Evolutionary conservation across 2,113 vertebrate genomes (phyloP).

Genomic region (Xenopus laevis): DNA sequence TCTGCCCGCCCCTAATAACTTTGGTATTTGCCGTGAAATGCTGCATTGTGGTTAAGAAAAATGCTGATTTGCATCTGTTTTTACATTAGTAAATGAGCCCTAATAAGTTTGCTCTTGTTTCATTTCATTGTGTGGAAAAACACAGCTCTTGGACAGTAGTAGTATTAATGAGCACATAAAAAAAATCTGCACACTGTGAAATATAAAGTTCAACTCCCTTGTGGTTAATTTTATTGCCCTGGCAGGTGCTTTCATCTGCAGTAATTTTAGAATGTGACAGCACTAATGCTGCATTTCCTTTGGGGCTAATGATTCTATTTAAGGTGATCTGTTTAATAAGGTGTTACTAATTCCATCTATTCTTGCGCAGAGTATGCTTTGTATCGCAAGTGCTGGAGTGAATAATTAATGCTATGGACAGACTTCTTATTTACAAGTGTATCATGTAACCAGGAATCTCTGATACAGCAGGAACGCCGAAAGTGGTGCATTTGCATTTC

Average conservation of each 20-base stretch:
- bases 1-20: too few species aligned
- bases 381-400: slow-evolving; percentile 29
- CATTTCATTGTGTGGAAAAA: too few species aligned
- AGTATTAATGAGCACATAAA: slow-evolving; percentile 23
- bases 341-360: slow-evolving; percentile 32
- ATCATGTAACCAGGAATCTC: slow-evolving; percentile 32
- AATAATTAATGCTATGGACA: slow-evolving; percentile 37
- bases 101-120: too few species aligned
- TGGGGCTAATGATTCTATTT: slow-evolving; percentile 33
- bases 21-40: too few species aligned
- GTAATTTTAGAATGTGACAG: slow-evolving; percentile 46
- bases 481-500: not conserved
- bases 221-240: slow-evolving; percentile 34
- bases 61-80: too few species aligned
- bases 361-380: slow-evolving; percentile 39
- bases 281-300: slow-evolving; percentile 45
- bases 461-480: not conserved
- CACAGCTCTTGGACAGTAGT: not conserved
- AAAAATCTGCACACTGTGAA: slow-evolving; percentile 41
- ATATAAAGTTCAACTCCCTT: slow-evolving; percentile 44
- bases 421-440: slow-evolving; percentile 27
- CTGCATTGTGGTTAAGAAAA: too few species aligned
- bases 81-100: too few species aligned
- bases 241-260: slow-evolving; percentile 43
- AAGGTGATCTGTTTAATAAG: slow-evolving; percentile 50